These are phyloP conservation scores for Poeciliopsis retropinna DNA, from an alignment of 2,113 vertebrate species.

Conservation along the genomic window DNA sequence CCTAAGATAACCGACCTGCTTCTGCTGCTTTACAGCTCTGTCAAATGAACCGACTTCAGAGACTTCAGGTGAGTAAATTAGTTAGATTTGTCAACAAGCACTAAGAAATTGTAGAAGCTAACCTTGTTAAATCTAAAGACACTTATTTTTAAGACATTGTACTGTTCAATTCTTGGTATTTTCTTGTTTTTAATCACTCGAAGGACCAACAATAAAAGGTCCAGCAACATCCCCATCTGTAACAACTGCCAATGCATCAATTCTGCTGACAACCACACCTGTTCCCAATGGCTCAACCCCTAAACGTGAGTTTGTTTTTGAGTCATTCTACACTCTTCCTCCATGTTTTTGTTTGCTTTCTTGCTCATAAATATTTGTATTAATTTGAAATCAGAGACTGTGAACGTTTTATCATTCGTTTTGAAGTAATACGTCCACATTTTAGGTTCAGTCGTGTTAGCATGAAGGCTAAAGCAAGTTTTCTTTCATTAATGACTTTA, in stretches of 20 bases:
- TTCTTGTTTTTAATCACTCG: background rate
- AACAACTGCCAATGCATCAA: background rate
- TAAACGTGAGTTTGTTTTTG: background rate
- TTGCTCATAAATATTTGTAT: background rate
- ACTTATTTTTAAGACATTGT: background rate
- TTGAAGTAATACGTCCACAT: too few relatives aligned
- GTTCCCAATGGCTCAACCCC: background rate
- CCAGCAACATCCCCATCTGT: too few relatives aligned
- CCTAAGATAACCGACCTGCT: background rate
- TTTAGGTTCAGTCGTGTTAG: too few relatives aligned
- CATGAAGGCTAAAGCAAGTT: background rate
- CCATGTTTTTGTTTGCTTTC: background rate
- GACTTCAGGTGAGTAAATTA: background rate
- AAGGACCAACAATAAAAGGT: background rate
- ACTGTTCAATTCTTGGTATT: background rate
- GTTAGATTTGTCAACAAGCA: background rate
- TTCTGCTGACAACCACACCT: background rate
- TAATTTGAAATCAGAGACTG: background rate
- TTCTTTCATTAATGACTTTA: background rate
- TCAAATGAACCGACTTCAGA: rapidly evolving
- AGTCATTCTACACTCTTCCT: background rate
- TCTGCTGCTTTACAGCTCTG: background rate
- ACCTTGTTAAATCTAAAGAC: background rate
- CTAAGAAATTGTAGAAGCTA: background rate
- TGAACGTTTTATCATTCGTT: background rate